Conservation (phyloP, 2,113 vertebrate genomes). For the Beaufortia kweichowensis region DNA sequence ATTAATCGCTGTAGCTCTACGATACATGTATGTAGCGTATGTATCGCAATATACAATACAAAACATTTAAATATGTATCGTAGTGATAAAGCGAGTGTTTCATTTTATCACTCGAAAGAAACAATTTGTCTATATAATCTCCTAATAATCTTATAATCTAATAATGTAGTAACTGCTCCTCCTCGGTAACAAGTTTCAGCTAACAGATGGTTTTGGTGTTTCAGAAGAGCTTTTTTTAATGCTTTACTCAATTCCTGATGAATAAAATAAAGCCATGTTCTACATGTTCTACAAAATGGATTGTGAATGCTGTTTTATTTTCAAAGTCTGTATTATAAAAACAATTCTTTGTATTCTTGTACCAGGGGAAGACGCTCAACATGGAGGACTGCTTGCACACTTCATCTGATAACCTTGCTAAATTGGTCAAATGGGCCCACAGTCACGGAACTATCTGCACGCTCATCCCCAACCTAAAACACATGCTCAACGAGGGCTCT, state of each 20-base stretch:
- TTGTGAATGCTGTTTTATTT: background rate
- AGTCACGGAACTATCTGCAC: conserved; percentile 92
- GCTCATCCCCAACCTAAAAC: conserved; percentile 88
- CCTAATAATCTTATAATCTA: no score
- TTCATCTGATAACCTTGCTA: conserved; percentile 86
- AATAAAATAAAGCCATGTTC: background rate
- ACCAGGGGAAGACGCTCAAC: conserved; percentile 61
- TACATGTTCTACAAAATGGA: background rate
- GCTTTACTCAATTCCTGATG: background rate
- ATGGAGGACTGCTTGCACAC: conserved; percentile 91
- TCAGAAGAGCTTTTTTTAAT: background rate
- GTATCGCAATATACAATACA: no score
- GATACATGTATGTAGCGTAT: no score
- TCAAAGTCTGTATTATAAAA: background rate
- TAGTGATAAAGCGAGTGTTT: no score
- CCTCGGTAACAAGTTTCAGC: no score
- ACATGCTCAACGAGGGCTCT: conserved; percentile 80
- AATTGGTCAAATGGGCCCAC: conserved; percentile 91
- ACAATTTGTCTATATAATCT: no score
- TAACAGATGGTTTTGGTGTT: no score
- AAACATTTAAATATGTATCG: no score
- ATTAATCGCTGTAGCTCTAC: no score
- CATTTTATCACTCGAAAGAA: no score
- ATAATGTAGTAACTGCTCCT: no score
- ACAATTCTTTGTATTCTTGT: conserved; percentile 8